Evolutionary conservation across 2,113 vertebrate species (phyloP), one percentile per base, ranked within the genome.

Genomic region (Nothocercus julius): DNA sequence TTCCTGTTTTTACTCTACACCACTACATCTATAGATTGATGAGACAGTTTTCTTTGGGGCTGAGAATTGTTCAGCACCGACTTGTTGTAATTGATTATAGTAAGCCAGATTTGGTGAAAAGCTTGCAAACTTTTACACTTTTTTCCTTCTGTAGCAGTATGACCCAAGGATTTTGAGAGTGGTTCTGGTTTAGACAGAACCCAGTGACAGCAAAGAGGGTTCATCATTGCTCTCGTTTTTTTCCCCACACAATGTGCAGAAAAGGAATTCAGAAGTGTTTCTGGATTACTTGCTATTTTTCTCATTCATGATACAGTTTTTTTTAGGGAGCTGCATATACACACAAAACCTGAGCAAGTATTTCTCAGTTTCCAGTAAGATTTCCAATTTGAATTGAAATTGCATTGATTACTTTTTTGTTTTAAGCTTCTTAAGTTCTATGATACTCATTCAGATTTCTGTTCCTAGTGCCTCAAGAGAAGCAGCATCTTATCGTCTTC

Each of bases 371-470:
- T 73, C 59, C n/a, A 56, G 24, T 67, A 27, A 88, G 32, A 53
- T 45, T 64, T 79, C 38, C 30, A 56, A 54, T 80, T 76, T 74
- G 10, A 85, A 81, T 78, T 45, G 74, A 86, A 68, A 92, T 85
- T 67, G 79, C 34, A 56, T 32, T 69, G 38, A 70, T 90, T 61
- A 66, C 10, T 78, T 69, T n/a, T 85, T 77, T 85, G 34, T 30
- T 87, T 90, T 90, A 82, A 90, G 42, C 8, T 82, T 66, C 36
- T 88, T 81, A 56, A 61, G 76, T 78, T 89, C 19, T n/a, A 9
- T 70, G 79, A 77, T 80, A 61, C 4, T 62, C 5, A 7, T 87
- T 76, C 81, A 76, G 49, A 70, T 64, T 74, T 86, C n/a, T 81
- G 9, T 76, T 92, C 34, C 59, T 69, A 22, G 11, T 58, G 66